phyloP scores from a whole-genome alignment of 2,113 vertebrate genomes.

The Chionis minor region DNA sequence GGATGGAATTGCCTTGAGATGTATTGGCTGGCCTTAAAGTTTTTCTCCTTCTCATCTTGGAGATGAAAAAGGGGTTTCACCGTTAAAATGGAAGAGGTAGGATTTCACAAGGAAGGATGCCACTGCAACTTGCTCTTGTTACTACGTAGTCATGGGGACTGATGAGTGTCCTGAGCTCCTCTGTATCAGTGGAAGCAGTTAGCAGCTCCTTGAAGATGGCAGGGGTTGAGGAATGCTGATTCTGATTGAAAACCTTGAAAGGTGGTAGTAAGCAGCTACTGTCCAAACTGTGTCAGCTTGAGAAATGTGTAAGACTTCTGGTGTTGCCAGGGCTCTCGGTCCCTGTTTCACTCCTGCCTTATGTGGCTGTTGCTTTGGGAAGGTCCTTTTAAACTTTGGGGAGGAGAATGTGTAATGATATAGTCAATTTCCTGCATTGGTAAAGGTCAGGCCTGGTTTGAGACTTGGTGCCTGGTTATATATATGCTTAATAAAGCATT shows the following conservation, averaged over 20 bases:
- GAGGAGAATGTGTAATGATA: neutral
- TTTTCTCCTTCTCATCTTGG: neutral
- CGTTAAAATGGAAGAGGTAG: neutral
- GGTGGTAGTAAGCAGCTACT: neutral
- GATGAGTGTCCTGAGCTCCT: neutral
- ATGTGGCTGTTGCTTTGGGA: neutral
- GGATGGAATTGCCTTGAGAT: neutral
- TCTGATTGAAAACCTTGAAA: neutral
- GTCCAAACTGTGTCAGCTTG: neutral
- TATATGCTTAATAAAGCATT: neutral
- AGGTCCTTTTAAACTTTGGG: neutral
- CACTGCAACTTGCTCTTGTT: neutral
- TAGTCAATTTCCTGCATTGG: rapidly evolving
- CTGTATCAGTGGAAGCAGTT: neutral
- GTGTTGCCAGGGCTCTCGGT: neutral
- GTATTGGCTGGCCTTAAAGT: neutral
- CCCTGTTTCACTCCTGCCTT: neutral
- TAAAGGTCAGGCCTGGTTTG: neutral
- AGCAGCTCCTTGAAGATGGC: neutral
- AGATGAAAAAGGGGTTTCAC: neutral
- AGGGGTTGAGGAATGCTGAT: neutral
- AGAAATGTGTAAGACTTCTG: neutral
- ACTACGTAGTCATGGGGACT: neutral
- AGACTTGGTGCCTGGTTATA: neutral
- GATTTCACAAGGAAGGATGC: neutral